Percentiles rank a stretch among this genome's conserved stretches.
Evolutionary conservation across 2,113 vertebrate genomes (phyloP).

Genomic region (Pelecanoides urinatrix): DNA sequence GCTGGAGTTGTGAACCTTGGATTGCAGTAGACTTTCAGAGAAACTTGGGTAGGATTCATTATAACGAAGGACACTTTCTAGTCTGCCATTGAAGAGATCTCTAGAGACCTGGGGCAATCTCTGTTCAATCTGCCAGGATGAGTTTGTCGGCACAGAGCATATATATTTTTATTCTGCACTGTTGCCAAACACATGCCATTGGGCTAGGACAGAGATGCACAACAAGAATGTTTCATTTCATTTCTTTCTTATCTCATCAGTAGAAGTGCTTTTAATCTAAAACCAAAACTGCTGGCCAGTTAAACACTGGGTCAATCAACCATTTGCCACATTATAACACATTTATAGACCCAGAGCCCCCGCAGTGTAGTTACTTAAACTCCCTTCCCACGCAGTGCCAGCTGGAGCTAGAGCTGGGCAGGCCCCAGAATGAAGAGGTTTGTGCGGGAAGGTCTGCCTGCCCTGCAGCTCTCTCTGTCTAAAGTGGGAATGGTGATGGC

Average conservation of each 20-base stretch:
- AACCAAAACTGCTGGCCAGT: neutral
- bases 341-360: neutral
- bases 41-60: slow-evolving; percentile 7
- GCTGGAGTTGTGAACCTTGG: neutral
- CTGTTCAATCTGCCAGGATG: slow-evolving; percentile 33
- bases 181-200: slow-evolving; percentile 12
- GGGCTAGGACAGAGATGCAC: neutral
- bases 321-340: neutral
- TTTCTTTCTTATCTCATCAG: neutral
- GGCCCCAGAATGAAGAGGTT: neutral
- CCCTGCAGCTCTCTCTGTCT: neutral
- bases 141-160: slow-evolving; percentile 17
- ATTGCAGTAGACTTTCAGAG: neutral
- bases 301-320: neutral
- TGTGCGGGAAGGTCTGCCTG: neutral
- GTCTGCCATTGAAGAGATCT: neutral
- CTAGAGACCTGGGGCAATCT: neutral
- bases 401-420: neutral
- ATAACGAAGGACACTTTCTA: slow-evolving; percentile 14
- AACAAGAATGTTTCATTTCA: neutral
- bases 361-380: neutral
- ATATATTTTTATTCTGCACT: slow-evolving; percentile 34
- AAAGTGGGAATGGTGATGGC: neutral
- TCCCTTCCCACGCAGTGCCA: neutral
- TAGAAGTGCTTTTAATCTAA: neutral